A percentile compares a stretch with the other conserved stretches of the same genome.
phyloP scores from a whole-genome alignment of 2,113 vertebrate genomes.

The Dasyurus viverrinus region DNA sequence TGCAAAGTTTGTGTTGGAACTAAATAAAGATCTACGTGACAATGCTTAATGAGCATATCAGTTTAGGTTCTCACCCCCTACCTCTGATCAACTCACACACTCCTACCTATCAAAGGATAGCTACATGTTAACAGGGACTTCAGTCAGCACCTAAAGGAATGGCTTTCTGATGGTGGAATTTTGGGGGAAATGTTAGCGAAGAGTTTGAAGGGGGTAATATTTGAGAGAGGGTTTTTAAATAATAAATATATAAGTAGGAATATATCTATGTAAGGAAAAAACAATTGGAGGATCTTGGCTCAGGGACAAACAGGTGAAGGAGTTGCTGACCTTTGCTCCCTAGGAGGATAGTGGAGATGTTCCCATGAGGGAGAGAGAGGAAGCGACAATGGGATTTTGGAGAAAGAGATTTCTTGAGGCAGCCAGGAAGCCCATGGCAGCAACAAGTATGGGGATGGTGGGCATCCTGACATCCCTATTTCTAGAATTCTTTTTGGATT shows the following conservation, averaged over 20 bases:
- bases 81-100: neutral
- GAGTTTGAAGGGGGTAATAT: neutral
- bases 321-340: neutral
- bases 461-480: neutral
- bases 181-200: neutral
- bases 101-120: neutral
- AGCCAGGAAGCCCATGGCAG: neutral
- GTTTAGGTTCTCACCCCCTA: neutral
- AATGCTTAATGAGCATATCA: neutral
- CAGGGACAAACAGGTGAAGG: neutral
- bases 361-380: neutral
- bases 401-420: neutral
- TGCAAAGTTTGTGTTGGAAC: neutral
- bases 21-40: neutral
- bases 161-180: neutral
- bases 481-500: neutral
- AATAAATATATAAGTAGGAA: neutral
- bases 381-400: neutral
- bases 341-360: neutral
- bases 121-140: neutral
- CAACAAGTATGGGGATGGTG: neutral
- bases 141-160: neutral
- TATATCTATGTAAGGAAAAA: neutral
- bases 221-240: neutral
- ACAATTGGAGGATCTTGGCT: neutral